Base-by-base conservation (phyloP, 2,888 invertebrate genomes). In the Noctua janthina region DNA sequence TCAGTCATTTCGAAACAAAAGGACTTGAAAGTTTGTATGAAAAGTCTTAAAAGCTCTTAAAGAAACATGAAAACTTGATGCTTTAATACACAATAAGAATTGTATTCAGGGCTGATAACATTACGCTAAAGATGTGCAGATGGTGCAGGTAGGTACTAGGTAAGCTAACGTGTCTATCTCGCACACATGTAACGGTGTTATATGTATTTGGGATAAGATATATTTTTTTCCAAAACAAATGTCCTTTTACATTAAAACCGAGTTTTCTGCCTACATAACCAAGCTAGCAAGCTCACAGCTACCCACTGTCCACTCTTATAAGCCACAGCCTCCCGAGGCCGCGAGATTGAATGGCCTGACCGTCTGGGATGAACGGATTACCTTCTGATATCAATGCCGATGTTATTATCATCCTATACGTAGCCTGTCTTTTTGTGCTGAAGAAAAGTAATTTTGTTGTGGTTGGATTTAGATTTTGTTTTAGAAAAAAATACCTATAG, bases 251-350 rank as follows among this genome's bases (percentile, higher is more conserved):
- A 23, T 7, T 15, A 23, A 7, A 68, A 59, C 39, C 3, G 4
- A 56, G 1, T 29, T 10, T 7, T 74, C 74, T 84, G 17, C 64
- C 3, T 43, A 87, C 71, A 49, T 35, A 35, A 56, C 64, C 29
- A 83, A 67, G 49, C 39, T 87, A 87, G 35, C 10, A 73, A 51
- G 56, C 79, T 70, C 15, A n/a, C 29, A 49, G 39, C 43, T 70
- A 64, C n/a, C 51, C 39, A 68, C 7, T 54, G 85, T 75, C 88
- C 85, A 77, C 29, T 56, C 39, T 68, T 59, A 23, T 86, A 86
- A 81, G 74, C 88, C 83, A 13, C 67, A 51, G 66, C 76, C 86
- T 86, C 86, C 49, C 54, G 86, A 76, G 86, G 46, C 88, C 74
- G 62, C 72, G 74, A 74, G 86, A 76, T 81, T 88, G 88, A 80